Conservation (phyloP, 1,140 invertebrate genomes). For the honey bee (Apis mellifera) region DNA sequence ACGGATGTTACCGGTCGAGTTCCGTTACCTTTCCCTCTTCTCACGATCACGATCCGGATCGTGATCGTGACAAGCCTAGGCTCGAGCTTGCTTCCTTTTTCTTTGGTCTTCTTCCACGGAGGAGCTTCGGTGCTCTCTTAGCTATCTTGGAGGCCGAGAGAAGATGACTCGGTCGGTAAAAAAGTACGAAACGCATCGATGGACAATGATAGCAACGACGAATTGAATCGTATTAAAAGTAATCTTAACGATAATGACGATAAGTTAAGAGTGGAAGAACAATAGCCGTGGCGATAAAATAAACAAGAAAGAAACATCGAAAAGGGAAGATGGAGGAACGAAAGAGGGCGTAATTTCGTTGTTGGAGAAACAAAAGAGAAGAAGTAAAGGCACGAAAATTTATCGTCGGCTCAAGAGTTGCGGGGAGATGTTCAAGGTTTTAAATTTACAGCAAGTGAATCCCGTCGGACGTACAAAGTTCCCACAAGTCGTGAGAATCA, state of each 20-base stretch:
- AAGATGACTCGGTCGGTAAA: background rate
- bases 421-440: constrained; percentile 17
- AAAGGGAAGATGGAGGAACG: background rate
- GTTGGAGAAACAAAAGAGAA: constrained; percentile 1
- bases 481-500: constrained; percentile 48
- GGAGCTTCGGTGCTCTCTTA: background rate
- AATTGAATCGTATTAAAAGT: constrained; percentile 21
- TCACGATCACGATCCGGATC: constrained; percentile 8
- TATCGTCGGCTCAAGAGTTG: constrained; percentile 14
- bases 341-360: constrained; percentile 33
- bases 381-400: constrained; percentile 6
- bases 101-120: background rate
- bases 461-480: constrained; percentile 17
- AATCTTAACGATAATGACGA: constrained; percentile 10
- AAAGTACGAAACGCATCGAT: background rate
- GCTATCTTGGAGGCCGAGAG: background rate
- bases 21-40: constrained; percentile 36
- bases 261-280: constrained; percentile 12
- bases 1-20: constrained; percentile 33
- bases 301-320: background rate
- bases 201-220: constrained; percentile 2
- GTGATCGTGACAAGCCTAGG: constrained; percentile 12
- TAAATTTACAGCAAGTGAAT: constrained; percentile 36
- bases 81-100: background rate
- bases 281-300: background rate